These are phyloP conservation scores for Zonitis immaculata DNA, from an alignment of 2,888 invertebrate genomes.

Conservation along the genomic window DNA sequence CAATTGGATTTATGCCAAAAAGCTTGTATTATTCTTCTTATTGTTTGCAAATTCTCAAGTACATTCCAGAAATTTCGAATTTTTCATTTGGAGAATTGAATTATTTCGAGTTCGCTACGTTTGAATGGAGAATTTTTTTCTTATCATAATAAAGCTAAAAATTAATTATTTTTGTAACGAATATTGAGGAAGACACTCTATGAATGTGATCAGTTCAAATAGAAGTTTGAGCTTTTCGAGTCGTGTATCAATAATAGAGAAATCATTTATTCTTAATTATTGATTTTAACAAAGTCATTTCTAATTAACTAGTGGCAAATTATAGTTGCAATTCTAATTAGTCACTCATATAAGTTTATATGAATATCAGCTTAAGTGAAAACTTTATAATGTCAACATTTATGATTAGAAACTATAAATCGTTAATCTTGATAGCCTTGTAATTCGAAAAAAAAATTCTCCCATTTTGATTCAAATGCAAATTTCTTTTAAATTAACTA, in stretches of 20 bases:
- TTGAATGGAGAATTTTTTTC: too few species aligned
- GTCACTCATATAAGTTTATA: not conserved
- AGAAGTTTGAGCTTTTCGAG: not conserved
- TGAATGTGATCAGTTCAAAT: too few species aligned
- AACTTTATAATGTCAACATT: conserved; percentile 1
- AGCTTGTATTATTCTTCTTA: too few species aligned
- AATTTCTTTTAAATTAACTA: not conserved
- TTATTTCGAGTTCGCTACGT: too few species aligned
- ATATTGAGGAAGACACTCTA: too few species aligned
- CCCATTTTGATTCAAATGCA: not conserved
- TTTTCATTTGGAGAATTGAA: too few species aligned
- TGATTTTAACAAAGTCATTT: not conserved
- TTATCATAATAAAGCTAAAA: too few species aligned
- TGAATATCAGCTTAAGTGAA: not conserved
- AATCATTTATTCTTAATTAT: not conserved
- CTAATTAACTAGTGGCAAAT: not conserved
- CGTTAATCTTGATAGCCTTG: not conserved
- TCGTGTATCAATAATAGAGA: not conserved
- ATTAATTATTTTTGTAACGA: too few species aligned
- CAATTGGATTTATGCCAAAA: not conserved
- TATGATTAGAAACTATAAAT: not conserved
- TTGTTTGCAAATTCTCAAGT: too few species aligned
- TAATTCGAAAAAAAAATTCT: not conserved
- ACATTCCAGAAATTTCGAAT: too few species aligned
- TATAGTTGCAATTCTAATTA: not conserved